A percentile compares a stretch with the other conserved stretches of the same genome.
Conservation (phyloP, 1,140 invertebrate species). For the Hirudo medicinalis region DNA sequence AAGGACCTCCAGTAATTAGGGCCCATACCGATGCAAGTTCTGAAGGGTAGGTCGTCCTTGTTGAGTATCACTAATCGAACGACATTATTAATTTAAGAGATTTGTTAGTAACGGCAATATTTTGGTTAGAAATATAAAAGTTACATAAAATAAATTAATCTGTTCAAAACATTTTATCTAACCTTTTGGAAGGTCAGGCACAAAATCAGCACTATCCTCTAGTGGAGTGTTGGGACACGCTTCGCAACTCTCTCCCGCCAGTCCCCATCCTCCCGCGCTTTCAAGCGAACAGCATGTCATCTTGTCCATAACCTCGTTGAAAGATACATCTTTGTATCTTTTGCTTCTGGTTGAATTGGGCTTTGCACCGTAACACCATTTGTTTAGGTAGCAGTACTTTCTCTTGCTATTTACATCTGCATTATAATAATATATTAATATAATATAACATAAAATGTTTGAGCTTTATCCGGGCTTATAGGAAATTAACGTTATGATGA, state of each 20-base stretch:
- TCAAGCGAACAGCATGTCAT: neutral
- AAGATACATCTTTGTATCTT: neutral
- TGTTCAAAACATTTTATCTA: neutral
- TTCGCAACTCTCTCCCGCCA: constrained; percentile 8
- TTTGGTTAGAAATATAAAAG: too few species aligned
- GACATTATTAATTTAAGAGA: neutral
- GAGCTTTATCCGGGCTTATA: too few species aligned
- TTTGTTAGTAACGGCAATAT: neutral
- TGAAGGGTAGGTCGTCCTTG: neutral
- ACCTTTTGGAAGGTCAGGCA: constrained; percentile 5
- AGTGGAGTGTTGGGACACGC: neutral
- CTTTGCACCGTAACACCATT: constrained; percentile 1
- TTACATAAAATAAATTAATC: too few species aligned
- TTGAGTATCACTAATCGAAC: constrained; percentile 2
- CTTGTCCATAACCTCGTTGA: neutral
- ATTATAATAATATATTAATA: too few species aligned
- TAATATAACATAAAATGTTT: too few species aligned
- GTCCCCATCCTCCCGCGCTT: constrained; percentile 9
- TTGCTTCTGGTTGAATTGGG: neutral
- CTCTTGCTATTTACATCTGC: neutral
- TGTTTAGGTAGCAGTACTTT: neutral
- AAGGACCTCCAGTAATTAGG: constrained; percentile 16
- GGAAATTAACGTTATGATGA: too few species aligned
- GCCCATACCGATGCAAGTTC: neutral
- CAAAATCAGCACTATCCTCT: neutral